Base-by-base conservation (phyloP, 2,888 invertebrate genomes). In the Zaprionus obscuricornis region DNA sequence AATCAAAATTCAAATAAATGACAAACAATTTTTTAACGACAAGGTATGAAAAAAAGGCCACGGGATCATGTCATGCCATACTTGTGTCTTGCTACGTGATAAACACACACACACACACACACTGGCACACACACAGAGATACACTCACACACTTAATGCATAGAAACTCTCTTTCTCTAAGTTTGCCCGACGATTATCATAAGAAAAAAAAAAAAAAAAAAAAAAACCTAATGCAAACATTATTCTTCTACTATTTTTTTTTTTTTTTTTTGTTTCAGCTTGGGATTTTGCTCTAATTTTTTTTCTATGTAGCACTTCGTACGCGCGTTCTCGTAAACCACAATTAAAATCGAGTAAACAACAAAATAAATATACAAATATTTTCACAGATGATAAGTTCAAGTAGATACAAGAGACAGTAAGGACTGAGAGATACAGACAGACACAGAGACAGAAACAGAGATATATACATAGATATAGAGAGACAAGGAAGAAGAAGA, bases 251-350 rank as follows among this genome's bases (percentile, higher is more conserved):
- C 37, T 14, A 37, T 50, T 57, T 63, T 39, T 58, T 27, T 27
- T 16, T 37, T 11, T 17, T 7, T 26, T 14, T n/a, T n/a, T n/a
- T n/a, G n/a, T n/a, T 26, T 18, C 39, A 7, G 43, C 24, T 42
- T 73, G 69, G 85, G 82, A 85, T 86, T 79, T 86, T 84, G 86
- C 85, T 85, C 86, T 86, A 85, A 84, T 85, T 85, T 76, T n/a
- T n/a, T n/a, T 66, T 75, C 63, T 79, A 71, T 46, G 63, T 50
- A 39, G 54, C 39, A 51, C 47, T 45, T 45, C 37, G 56, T 33
- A 39, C 42, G 56, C 37, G 54, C n/a, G n/a, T n/a, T n/a, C 43
- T 42, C 36, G 67, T 68, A 45, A 57, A 55, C 49, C 79, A 85
- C 85, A 86, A 85, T 85, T 85, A 85, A 85, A 83, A 83, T 79